Percentiles rank a stretch among this genome's conserved stretches.
Conservation (phyloP, 2,888 invertebrate species). For the Apamea monoglypha region DNA sequence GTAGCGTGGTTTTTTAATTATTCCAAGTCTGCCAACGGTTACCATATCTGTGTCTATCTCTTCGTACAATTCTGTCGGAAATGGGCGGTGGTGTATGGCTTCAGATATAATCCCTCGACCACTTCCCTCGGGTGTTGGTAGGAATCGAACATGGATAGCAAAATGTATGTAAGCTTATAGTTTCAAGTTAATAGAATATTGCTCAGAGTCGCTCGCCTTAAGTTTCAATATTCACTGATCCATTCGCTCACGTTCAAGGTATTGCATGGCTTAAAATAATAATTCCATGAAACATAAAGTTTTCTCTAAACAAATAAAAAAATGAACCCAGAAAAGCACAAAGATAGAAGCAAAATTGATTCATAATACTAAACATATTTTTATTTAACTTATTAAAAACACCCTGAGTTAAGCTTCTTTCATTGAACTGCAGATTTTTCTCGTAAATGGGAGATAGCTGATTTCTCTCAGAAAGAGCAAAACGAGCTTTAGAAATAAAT, state of each 20-base stretch:
- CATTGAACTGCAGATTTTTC: neutral
- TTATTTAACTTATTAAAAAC: neutral
- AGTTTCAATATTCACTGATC: neutral
- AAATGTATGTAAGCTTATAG: neutral
- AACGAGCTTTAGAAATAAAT: neutral
- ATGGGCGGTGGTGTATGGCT: slow-evolving; percentile 44
- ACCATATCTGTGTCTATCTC: slow-evolving; percentile 20
- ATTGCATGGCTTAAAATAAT: neutral
- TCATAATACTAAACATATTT: neutral
- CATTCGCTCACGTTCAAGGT: neutral
- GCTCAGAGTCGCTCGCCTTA: neutral
- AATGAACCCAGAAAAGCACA: neutral
- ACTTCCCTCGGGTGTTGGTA: slow-evolving; percentile 29
- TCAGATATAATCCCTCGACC: slow-evolving; percentile 39
- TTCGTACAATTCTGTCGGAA: slow-evolving; percentile 36
- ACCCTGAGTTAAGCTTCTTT: neutral
- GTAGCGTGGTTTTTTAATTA: slow-evolving; percentile 61
- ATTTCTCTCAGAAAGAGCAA: neutral
- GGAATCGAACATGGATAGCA: slow-evolving; percentile 23
- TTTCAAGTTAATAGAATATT: neutral
- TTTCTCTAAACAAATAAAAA: neutral
- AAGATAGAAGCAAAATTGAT: neutral
- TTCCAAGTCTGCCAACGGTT: slow-evolving; percentile 39
- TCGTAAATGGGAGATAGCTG: neutral
- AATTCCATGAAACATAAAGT: neutral